A percentile compares a stretch with the other conserved stretches of the same genome.
phyloP scores from a whole-genome alignment of 2,797 vertebrate genomes.

The Malurus splendens region DNA sequence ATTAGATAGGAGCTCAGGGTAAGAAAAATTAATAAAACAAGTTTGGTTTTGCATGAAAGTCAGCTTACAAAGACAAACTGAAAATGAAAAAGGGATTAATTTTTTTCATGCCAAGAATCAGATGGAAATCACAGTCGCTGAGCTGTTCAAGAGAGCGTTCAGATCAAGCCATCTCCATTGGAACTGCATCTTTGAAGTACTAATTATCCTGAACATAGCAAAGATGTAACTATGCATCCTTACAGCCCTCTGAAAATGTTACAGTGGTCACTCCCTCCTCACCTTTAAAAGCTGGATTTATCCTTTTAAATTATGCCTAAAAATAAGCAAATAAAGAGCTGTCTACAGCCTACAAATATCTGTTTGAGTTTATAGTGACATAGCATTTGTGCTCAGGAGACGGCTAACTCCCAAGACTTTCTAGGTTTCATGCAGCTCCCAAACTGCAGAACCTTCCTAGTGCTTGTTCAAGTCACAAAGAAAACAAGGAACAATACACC shows the following conservation, averaged over 20 bases:
- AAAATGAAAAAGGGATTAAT: background rate
- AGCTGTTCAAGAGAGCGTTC: background rate
- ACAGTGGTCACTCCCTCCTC: background rate
- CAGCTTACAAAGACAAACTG: constrained; percentile 22
- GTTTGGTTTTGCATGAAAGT: background rate
- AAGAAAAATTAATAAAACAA: constrained; percentile 26
- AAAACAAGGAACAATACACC: background rate
- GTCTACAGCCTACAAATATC: background rate
- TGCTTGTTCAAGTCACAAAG: background rate
- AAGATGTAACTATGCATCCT: background rate
- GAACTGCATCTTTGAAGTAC: background rate
- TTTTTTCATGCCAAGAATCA: background rate
- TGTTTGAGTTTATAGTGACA: background rate
- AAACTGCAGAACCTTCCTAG: background rate
- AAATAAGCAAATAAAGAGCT: background rate
- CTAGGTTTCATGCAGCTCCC: background rate
- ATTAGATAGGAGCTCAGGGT: background rate
- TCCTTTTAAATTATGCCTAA: background rate
- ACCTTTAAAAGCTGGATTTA: background rate
- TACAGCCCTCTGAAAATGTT: background rate
- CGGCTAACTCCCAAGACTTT: background rate
- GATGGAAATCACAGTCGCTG: background rate
- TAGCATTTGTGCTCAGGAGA: background rate
- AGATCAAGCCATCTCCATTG: background rate
- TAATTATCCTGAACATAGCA: background rate